These are phyloP conservation scores for Loris lydekkerianus DNA, from an alignment of 2,797 vertebrate genomes.

Conservation along the genomic window DNA sequence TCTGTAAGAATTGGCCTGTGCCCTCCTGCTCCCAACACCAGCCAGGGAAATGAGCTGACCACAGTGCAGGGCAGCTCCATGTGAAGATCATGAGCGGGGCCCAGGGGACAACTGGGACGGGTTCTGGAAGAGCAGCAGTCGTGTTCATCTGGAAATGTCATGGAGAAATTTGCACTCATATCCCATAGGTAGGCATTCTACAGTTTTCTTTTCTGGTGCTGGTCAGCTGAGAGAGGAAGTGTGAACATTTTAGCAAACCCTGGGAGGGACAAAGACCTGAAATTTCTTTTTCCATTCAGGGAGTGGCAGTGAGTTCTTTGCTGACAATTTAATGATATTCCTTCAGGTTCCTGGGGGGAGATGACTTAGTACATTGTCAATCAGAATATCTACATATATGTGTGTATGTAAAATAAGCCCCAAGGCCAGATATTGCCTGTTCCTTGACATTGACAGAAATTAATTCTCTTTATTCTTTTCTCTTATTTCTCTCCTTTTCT, in stretches of 20 bases:
- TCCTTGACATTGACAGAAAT: background rate
- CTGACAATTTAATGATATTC: background rate
- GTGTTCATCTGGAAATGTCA: background rate
- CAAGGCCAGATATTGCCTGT: background rate
- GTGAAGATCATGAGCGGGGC: too few species aligned
- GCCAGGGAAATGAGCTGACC: background rate
- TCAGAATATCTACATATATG: background rate
- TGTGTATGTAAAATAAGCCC: background rate
- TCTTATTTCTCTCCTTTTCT: background rate
- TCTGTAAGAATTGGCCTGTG: background rate
- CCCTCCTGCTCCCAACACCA: background rate
- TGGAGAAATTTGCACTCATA: background rate
- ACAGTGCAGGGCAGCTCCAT: rapidly evolving
- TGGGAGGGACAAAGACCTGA: background rate
- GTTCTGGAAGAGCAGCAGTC: background rate
- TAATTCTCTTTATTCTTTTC: background rate
- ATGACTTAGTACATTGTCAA: background rate
- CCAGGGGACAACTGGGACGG: background rate
- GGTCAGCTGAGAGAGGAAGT: background rate
- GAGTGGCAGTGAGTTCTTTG: background rate
- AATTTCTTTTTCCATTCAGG: background rate
- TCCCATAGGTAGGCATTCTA: rapidly evolving
- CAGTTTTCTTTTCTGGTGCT: background rate
- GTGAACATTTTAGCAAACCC: background rate
- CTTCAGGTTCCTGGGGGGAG: background rate